phyloP scores from a whole-genome alignment of 1,140 invertebrate genomes.

The Nephotettix cincticeps region DNA sequence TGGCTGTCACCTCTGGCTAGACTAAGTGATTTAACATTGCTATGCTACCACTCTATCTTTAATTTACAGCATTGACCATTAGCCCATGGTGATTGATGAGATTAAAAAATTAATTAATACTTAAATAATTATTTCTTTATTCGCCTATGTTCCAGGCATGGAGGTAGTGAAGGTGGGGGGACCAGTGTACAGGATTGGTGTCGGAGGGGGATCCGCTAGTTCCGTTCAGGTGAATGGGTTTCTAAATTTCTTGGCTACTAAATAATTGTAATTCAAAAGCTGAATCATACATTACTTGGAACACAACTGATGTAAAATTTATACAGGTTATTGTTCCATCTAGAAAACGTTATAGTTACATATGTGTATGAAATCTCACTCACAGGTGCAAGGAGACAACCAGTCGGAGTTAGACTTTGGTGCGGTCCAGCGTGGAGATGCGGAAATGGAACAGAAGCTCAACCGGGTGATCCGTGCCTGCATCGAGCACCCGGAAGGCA shows the following conservation, averaged over 20 bases:
- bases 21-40: too few species aligned
- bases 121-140: too few species aligned
- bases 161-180: slow-evolving; percentile 93
- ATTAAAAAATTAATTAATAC: too few species aligned
- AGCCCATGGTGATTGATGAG: too few species aligned
- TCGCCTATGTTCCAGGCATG: slow-evolving; percentile 63
- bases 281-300: too few species aligned
- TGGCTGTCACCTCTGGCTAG: too few species aligned
- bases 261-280: not conserved
- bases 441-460: slow-evolving; percentile 98
- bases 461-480: slow-evolving; percentile 93
- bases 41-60: too few species aligned
- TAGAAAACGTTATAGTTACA: too few species aligned
- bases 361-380: too few species aligned
- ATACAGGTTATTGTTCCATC: too few species aligned
- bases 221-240: slow-evolving; percentile 74
- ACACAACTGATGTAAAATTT: too few species aligned
- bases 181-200: slow-evolving; percentile 94
- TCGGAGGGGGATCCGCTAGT: slow-evolving; percentile 94
- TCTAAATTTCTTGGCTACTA: slow-evolving; percentile 1
- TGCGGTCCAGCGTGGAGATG: slow-evolving; percentile 95
- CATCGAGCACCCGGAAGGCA: slow-evolving; percentile 73
- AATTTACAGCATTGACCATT: too few species aligned
- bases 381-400: slow-evolving; percentile 80
- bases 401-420: slow-evolving; percentile 88